Evolutionary conservation across 2,113 vertebrate genomes (phyloP), one percentile per base, ranked within the genome.

Genomic region (Ammodramus savannarum): DNA sequence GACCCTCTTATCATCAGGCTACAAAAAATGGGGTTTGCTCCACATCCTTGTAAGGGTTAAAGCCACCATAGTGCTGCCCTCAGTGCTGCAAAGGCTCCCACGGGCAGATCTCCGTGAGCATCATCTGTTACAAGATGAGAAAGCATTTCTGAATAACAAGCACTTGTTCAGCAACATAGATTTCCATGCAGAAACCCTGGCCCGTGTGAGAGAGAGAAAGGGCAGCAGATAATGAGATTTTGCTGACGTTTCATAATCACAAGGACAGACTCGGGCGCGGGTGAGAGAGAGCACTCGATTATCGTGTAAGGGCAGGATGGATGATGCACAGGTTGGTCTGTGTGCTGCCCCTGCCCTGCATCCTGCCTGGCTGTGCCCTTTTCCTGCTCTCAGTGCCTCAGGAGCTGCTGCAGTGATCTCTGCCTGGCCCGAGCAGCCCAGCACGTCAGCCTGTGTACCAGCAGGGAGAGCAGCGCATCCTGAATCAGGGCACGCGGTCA

Each of bases 401-500:
- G 94, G 93, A 96, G 59, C 87, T n/a, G 52, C 73, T 95, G 93
- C 76, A 95, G 93, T 89, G 87, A 20, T 5, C 94, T 93, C 87
- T 43, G 52, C 87, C 96, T 86, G 94, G 93, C 87, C 80, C 7
- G 84, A 92, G 94, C 93, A 91, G 93, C 92, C 84, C 73, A 20
- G 76, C n/a, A 95, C 69, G 20, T 95, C 97, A 97, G 89, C 90
- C 87, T 84, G 94, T 75, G 80, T 86, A 34, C 63, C 85, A 93
- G 97, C 89, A 93, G 89, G 11, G 27, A 89, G 94, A 97, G 93
- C 87, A 94, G 91, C 94, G 9, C 3, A 90, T 72, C 93, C 95
- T 74, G 78, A 92, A 87, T 80, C 77, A 95, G 95, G 95, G 97
- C 97, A 96, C 1, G 9, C 86, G 90, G 93, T 97, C 97, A 98